Evolutionary conservation across 1,140 invertebrate genomes (phyloP), one percentile per base, ranked within the genome.

Genomic region (Archivesica marissinica): DNA sequence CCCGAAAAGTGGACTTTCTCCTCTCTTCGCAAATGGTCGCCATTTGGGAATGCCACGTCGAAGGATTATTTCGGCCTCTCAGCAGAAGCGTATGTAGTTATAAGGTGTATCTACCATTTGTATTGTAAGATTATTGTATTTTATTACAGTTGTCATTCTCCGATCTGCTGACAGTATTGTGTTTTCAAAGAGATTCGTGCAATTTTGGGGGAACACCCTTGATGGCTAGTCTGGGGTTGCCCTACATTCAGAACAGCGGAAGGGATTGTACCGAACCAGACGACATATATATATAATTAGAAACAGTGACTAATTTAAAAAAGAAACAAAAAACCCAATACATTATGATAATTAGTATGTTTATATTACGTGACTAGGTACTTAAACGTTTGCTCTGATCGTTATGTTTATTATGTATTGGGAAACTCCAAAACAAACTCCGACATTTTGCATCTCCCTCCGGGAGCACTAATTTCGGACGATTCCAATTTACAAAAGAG

Each of bases 11-110:
- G 74, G 41, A 76, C 59, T 39, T 25, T 17, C 28, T 33, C 17
- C 50, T 33, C 13, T 15, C 35, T 4, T 81, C 23, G 23, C 35
- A 20, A 66, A 38, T 50, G 44, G 79, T 81, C 79, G 79, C 79
- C 79, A 84, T 87, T 83, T 25, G 81, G 87, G 85, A 68, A 88
- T 88, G 87, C 87, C 87, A 88, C 87, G 87, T 88, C 66, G 78
- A 68, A 88, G 85, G 79, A 66, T 75, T 74, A 56, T 75, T 47
- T 68, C 75, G 75, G 75, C 77, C 30, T 83, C 87, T 38, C 76
- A 80, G 38, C 70, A 64, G 44, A 88, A 83, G 66, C 79, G 87
- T 88, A 82, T 59, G 86, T 87, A 74, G 52, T 70, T 2, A 11
- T 39, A 4, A 9, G 25, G 38, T 64, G 38, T 59, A 38, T 44